phyloP scores from a whole-genome alignment of 2,888 invertebrate genomes.

The Buathra laborator region DNA sequence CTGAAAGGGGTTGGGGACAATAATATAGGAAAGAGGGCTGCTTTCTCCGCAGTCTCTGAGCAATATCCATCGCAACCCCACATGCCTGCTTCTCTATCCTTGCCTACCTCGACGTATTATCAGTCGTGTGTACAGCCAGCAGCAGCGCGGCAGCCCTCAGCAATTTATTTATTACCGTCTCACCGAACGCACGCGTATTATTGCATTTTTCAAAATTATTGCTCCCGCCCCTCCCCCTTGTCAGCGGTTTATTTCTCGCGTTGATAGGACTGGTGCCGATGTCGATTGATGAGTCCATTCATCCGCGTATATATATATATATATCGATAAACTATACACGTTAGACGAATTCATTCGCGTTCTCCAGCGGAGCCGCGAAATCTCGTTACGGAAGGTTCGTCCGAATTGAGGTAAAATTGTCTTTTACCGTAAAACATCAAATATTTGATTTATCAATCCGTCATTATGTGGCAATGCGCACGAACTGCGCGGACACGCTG shows the following conservation, averaged over 20 bases:
- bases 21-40: constrained; percentile 83
- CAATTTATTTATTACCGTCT: constrained; percentile 85
- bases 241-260: constrained; percentile 47
- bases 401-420: not conserved
- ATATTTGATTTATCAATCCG: not conserved
- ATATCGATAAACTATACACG: constrained; percentile 20
- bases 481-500: not conserved
- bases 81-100: constrained; percentile 75
- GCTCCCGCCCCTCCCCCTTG: constrained; percentile 39
- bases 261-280: constrained; percentile 42
- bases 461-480: not conserved
- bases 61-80: constrained; percentile 84
- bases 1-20: constrained; percentile 81
- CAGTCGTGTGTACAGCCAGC: constrained; percentile 77
- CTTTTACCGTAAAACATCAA: not conserved
- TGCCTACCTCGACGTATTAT: constrained; percentile 82
- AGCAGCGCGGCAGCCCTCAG: constrained; percentile 77
- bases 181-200: constrained; percentile 79
- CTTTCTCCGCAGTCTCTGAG: constrained; percentile 81
- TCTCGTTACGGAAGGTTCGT: not conserved
- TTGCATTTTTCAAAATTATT: constrained; percentile 84
- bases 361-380: not conserved
- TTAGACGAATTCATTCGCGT: constrained; percentile 40
- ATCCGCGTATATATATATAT: not conserved
- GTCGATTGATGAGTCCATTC: constrained; percentile 61